A percentile compares a stretch with the other conserved stretches of the same genome.
Conservation (phyloP, 2,888 invertebrate genomes). For the Meteorus colon region DNA sequence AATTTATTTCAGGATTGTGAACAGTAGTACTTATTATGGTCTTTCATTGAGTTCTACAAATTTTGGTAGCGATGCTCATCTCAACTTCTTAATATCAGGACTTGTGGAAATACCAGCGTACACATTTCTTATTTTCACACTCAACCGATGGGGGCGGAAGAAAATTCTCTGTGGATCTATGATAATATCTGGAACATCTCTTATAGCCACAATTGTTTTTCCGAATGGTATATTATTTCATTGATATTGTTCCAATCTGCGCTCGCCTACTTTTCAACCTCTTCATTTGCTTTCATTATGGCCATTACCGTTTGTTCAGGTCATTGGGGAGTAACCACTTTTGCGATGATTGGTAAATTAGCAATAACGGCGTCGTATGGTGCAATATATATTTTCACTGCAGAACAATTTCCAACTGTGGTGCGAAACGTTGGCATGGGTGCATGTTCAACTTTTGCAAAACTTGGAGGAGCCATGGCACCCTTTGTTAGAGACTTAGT, state of each 20-base stretch:
- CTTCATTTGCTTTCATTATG: neutral
- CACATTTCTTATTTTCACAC: slow-evolving; percentile 78
- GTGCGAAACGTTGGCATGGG: slow-evolving; percentile 80
- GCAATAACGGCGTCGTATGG: slow-evolving; percentile 84
- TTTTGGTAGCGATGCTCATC: slow-evolving; percentile 81
- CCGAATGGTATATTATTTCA: slow-evolving; percentile 74
- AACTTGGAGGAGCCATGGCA: slow-evolving; percentile 79
- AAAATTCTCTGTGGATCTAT: slow-evolving; percentile 81
- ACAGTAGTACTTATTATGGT: slow-evolving; percentile 86
- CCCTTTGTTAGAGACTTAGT: slow-evolving; percentile 78
- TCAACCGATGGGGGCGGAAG: slow-evolving; percentile 83
- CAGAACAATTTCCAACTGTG: slow-evolving; percentile 85
- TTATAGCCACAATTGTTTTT: slow-evolving; percentile 77
- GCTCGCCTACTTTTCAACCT: neutral
- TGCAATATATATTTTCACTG: slow-evolving; percentile 82
- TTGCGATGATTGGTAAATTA: slow-evolving; percentile 83
- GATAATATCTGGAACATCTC: slow-evolving; percentile 78
- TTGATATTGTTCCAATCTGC: neutral
- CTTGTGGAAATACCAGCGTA: slow-evolving; percentile 86
- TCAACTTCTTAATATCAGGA: slow-evolving; percentile 85
- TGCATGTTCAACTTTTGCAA: slow-evolving; percentile 78
- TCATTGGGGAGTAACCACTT: slow-evolving; percentile 76
- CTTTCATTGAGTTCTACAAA: slow-evolving; percentile 84
- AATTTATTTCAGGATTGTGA: slow-evolving; percentile 77
- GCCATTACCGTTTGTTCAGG: slow-evolving; percentile 27